Evolutionary conservation across 2,113 vertebrate species (phyloP).

Genomic region (Pavo muticus): DNA sequence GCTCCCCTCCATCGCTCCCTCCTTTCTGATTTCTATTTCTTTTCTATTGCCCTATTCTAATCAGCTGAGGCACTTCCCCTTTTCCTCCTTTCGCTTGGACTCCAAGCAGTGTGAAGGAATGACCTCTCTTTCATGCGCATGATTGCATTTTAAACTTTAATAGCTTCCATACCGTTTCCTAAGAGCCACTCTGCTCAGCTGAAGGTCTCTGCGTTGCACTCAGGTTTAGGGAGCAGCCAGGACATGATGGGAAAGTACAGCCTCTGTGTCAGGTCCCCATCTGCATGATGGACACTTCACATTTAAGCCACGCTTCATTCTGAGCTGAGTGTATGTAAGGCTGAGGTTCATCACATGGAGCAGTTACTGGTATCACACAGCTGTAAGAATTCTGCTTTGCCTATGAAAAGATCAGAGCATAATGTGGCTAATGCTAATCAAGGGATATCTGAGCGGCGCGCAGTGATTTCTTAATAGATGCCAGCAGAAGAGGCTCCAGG

Average conservation of each 20-base stretch:
- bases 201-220: background rate
- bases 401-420: background rate
- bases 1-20: background rate
- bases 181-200: conserved; percentile 23
- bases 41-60: conserved; percentile 15
- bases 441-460: background rate
- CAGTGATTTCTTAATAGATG: conserved; percentile 29
- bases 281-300: background rate
- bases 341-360: background rate
- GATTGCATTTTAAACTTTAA: conserved; percentile 77
- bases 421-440: conserved; percentile 37
- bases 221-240: background rate
- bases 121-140: conserved; percentile 37
- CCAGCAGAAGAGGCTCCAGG: background rate
- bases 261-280: background rate
- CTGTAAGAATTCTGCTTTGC: conserved; percentile 19
- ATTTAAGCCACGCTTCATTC: background rate
- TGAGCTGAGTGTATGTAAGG: background rate
- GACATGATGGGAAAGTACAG: background rate
- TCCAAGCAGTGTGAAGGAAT: background rate
- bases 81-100: background rate
- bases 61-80: background rate
- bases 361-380: background rate
- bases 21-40: background rate
- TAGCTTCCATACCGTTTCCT: conserved; percentile 46